Evolutionary conservation across 1,140 invertebrate genomes (phyloP).

Genomic region (Zophobas morio): DNA sequence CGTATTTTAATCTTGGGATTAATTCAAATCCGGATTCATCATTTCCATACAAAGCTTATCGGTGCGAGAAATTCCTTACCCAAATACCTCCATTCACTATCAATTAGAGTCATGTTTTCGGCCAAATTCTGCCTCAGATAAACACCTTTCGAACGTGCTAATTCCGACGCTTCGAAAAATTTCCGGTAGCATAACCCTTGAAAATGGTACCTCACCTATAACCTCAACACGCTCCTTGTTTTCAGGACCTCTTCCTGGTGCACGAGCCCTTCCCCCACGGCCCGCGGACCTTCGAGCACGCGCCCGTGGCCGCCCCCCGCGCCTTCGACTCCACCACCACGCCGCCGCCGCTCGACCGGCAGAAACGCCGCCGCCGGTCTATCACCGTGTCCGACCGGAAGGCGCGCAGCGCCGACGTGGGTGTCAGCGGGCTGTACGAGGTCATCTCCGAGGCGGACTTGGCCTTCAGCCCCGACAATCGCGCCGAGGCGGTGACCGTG

Average conservation of each 20-base stretch:
- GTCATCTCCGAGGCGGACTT: slow-evolving; percentile 94
- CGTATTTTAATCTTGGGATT: not conserved
- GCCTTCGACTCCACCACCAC: slow-evolving; percentile 49
- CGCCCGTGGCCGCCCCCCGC: slow-evolving; percentile 58
- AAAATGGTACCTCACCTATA: no score
- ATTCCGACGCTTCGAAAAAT: no score
- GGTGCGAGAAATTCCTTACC: not conserved
- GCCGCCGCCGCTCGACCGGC: slow-evolving; percentile 46
- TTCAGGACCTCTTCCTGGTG: slow-evolving; percentile 57
- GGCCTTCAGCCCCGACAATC: slow-evolving; percentile 88
- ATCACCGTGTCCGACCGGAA: slow-evolving; percentile 79
- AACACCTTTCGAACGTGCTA: no score
- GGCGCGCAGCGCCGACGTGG: slow-evolving; percentile 83
- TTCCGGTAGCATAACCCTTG: no score
- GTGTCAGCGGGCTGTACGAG: slow-evolving; percentile 88
- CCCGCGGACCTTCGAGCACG: slow-evolving; percentile 78
- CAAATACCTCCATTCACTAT: not conserved
- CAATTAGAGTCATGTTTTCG: no score
- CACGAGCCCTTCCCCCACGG: slow-evolving; percentile 87
- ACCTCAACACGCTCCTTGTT: slow-evolving; percentile 9
- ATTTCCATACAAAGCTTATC: slow-evolving; percentile 1
- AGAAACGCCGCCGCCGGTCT: slow-evolving; percentile 73
- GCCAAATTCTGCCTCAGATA: no score
- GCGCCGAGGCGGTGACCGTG: slow-evolving; percentile 85
- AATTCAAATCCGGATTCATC: not conserved